phyloP scores from a whole-genome alignment of 2,888 invertebrate species.

The Ametastegia equiseti region DNA sequence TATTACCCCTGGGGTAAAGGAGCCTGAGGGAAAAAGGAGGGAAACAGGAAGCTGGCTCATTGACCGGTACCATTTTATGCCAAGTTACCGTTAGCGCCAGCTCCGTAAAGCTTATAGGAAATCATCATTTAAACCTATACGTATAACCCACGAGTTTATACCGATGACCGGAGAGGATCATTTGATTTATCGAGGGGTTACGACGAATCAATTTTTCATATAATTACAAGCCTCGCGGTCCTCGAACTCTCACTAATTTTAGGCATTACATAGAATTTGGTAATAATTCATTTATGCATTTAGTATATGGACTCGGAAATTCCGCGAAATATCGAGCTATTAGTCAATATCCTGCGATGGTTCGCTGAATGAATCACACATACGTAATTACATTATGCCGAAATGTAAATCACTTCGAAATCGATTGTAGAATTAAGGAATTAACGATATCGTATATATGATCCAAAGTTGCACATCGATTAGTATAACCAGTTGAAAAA shows the following conservation, averaged over 20 bases:
- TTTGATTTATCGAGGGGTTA: background rate
- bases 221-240: background rate
- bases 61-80: conserved; percentile 13
- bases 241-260: background rate
- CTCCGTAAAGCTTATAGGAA: background rate
- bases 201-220: background rate
- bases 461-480: background rate
- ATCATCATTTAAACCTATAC: conserved; percentile 4
- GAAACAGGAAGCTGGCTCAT: background rate
- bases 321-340: too few species aligned
- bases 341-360: too few species aligned
- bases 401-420: background rate
- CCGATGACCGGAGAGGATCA: background rate
- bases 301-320: too few species aligned
- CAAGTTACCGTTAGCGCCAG: background rate
- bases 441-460: background rate
- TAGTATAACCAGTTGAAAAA: conserved; percentile 7
- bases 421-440: background rate
- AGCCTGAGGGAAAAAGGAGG: background rate
- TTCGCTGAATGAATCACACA: background rate
- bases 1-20: background rate
- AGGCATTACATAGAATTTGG: background rate
- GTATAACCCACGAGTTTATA: background rate
- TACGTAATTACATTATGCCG: background rate
- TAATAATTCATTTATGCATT: background rate